phyloP scores from a whole-genome alignment of 2,113 vertebrate species.

The Haemorhous mexicanus region DNA sequence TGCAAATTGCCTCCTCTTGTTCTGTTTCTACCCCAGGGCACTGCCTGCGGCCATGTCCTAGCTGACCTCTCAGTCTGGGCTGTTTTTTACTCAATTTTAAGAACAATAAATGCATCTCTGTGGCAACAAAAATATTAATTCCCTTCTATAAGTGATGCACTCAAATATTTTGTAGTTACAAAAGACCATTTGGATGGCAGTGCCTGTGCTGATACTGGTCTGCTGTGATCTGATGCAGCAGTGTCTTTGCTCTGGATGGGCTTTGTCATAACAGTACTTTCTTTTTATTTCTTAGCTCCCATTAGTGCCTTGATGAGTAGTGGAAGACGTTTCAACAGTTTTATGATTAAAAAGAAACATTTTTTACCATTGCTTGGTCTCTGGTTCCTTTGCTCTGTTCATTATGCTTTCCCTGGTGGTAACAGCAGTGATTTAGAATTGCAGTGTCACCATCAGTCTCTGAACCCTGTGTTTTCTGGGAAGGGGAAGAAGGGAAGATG shows the following conservation, averaged over 20 bases:
- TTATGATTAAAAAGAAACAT: constrained; percentile 8
- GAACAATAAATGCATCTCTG: neutral
- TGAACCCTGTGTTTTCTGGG: neutral
- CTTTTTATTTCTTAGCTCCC: neutral
- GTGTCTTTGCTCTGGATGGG: neutral
- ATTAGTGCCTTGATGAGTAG: neutral
- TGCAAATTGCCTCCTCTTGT: neutral
- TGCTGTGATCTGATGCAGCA: neutral
- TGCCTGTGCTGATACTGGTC: neutral
- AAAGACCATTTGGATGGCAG: fast-evolving
- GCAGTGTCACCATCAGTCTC: neutral
- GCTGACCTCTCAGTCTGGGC: neutral
- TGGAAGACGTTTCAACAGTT: constrained; percentile 2
- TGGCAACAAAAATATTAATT: neutral
- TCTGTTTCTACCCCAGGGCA: neutral
- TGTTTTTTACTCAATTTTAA: neutral
- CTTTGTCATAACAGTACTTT: neutral
- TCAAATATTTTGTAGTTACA: neutral
- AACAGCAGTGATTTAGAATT: neutral
- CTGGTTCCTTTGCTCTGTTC: neutral
- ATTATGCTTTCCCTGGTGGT: neutral
- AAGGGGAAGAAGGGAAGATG: neutral
- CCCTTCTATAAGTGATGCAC: neutral
- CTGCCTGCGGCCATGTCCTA: fast-evolving
- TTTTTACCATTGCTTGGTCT: neutral